These are phyloP conservation scores for Cheilosia vulpina DNA, from an alignment of 2,888 invertebrate genomes.

Conservation along the genomic window DNA sequence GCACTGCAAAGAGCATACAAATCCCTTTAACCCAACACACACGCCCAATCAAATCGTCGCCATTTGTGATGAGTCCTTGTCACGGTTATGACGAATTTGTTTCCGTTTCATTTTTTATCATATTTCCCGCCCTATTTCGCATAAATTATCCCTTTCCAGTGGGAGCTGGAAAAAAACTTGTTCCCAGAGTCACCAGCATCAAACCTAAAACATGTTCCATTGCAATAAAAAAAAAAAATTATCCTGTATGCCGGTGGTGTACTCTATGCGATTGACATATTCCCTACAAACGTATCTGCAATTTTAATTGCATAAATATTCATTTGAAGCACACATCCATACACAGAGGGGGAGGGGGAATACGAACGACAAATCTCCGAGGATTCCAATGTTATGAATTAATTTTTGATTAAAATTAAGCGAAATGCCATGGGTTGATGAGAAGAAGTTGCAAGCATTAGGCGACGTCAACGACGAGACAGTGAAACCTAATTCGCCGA, in stretches of 20 bases:
- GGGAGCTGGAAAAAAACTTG: neutral
- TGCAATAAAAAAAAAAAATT: neutral
- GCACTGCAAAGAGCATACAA: constrained; percentile 12
- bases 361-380: constrained; percentile 23
- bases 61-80: constrained; percentile 40
- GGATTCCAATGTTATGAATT: constrained; percentile 70
- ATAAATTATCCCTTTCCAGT: constrained; percentile 59
- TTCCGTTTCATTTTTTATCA: constrained; percentile 23
- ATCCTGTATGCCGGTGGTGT: constrained; percentile 49
- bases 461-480: constrained; percentile 40
- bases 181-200: constrained; percentile 13
- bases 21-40: constrained; percentile 30
- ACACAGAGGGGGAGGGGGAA: neutral
- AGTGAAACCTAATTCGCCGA: constrained; percentile 18
- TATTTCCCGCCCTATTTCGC: constrained; percentile 43
- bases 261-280: constrained; percentile 70
- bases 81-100: constrained; percentile 45
- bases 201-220: constrained; percentile 25
- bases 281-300: constrained; percentile 78
- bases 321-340: constrained; percentile 71
- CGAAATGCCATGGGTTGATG: constrained; percentile 54
- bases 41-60: constrained; percentile 56
- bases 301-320: constrained; percentile 82
- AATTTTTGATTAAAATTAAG: constrained; percentile 74
- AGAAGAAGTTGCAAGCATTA: constrained; percentile 19